These are phyloP conservation scores for Alectoris magna DNA, from an alignment of 2,797 vertebrate species.

Conservation along the genomic window DNA sequence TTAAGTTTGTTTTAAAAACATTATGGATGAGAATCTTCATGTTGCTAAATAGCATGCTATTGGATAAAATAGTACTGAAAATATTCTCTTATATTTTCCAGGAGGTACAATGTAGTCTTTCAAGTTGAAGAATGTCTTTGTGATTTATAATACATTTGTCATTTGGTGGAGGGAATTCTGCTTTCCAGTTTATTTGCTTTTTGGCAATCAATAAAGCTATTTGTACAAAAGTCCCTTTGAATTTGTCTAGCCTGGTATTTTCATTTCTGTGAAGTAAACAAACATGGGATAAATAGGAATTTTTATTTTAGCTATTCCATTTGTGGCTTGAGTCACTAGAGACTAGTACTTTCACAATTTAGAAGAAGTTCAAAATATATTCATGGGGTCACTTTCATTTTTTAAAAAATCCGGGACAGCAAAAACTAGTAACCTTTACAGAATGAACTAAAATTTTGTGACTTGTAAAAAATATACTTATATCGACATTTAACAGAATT, in stretches of 20 bases:
- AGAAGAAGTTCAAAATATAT: not conserved
- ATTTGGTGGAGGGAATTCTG: constrained; percentile 36
- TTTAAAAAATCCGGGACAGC: not conserved
- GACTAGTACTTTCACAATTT: not conserved
- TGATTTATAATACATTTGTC: constrained; percentile 54
- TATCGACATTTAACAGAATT: not conserved
- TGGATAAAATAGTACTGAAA: not conserved
- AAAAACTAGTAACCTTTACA: not conserved
- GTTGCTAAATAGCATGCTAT: not conserved
- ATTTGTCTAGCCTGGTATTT: constrained; percentile 57
- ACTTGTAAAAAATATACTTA: not conserved
- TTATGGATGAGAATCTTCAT: not conserved
- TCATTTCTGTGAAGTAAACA: constrained; percentile 61
- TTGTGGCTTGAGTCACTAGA: not conserved
- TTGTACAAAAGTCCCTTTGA: constrained; percentile 60
- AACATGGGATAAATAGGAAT: constrained; percentile 12
- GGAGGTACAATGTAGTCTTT: constrained; percentile 26
- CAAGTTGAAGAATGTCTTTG: constrained; percentile 52
- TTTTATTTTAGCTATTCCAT: constrained; percentile 41
- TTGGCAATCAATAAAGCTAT: constrained; percentile 67
- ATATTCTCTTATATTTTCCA: constrained; percentile 38
- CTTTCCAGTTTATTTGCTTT: constrained; percentile 65
- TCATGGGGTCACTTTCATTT: not conserved
- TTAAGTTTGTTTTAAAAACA: not conserved
- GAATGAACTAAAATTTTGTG: not conserved